Percentiles rank a stretch among this genome's conserved stretches.
These are phyloP conservation scores for Athalia rosae DNA, from an alignment of 2,888 invertebrate species.

Conservation along the genomic window DNA sequence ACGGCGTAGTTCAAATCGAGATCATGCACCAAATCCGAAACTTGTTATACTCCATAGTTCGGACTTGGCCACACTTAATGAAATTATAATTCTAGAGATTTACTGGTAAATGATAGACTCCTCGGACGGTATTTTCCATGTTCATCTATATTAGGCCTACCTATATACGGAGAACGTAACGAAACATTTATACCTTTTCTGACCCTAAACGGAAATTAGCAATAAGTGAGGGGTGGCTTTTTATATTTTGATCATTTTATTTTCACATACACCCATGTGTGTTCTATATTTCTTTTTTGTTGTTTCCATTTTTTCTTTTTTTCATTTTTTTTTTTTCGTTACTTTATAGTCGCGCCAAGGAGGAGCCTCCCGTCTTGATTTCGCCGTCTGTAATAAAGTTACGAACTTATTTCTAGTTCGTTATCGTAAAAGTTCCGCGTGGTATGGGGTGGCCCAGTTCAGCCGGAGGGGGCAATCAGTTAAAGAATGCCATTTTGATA, in stretches of 20 bases:
- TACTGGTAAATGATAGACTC: no score
- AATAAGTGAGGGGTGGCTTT: no score
- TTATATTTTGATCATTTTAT: no score
- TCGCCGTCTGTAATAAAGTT: slow-evolving; percentile 63
- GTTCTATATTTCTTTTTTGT: not conserved
- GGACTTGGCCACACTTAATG: not conserved
- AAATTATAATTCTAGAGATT: not conserved
- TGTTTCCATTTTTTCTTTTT: slow-evolving; percentile 41
- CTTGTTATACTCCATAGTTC: not conserved
- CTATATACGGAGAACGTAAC: not conserved
- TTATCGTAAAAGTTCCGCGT: slow-evolving; percentile 66
- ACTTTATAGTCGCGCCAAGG: slow-evolving; percentile 51
- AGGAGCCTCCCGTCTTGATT: slow-evolving; percentile 45
- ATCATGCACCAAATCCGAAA: slow-evolving; percentile 38
- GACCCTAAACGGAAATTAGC: no score
- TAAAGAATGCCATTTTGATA: slow-evolving; percentile 68
- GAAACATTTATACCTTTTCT: no score
- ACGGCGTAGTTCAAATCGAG: slow-evolving; percentile 47
- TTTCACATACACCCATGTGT: no score
- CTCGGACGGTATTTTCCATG: no score
- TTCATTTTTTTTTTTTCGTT: slow-evolving; percentile 53
- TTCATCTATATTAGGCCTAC: not conserved
- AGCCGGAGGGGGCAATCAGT: slow-evolving; percentile 66
- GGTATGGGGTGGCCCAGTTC: slow-evolving; percentile 57
- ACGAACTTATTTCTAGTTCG: slow-evolving; percentile 68